Evolutionary conservation across 1,140 invertebrate genomes (phyloP).

Genomic region (Geopemphigus sp.): DNA sequence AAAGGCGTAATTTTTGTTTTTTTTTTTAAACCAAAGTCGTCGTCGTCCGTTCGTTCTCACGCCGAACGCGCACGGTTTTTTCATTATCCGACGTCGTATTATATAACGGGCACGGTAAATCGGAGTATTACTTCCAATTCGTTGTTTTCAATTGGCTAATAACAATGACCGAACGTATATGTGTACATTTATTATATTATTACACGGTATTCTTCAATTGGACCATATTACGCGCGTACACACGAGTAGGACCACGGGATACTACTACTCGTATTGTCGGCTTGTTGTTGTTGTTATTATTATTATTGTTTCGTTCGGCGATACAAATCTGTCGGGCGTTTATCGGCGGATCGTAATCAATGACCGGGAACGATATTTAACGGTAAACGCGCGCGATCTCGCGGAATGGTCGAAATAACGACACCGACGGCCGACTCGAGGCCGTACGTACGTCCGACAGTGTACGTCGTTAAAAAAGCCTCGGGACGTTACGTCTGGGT

Average conservation of each 20-base stretch:
- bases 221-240: not conserved
- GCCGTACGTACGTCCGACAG: too few species aligned
- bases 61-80: not conserved
- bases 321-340: conserved; percentile 5
- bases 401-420: not conserved
- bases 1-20: too few species aligned
- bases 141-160: conserved; percentile 38
- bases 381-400: not conserved
- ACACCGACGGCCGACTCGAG: too few species aligned
- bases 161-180: conserved; percentile 1
- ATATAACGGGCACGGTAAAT: conserved; percentile 2
- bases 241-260: conserved; percentile 2
- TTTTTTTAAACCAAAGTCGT: not conserved
- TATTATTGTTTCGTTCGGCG: not conserved
- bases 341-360: not conserved
- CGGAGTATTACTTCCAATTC: conserved; percentile 39
- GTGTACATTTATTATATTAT: not conserved
- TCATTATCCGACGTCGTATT: conserved; percentile 10
- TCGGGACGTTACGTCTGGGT: too few species aligned
- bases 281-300: too few species aligned
- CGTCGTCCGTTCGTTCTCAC: conserved; percentile 4
- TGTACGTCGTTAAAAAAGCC: too few species aligned
- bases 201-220: conserved; percentile 19
- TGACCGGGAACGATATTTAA: not conserved
- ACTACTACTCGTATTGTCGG: too few species aligned